Conservation (phyloP, 2,888 invertebrate species). For the Andrena bicolor region DNA sequence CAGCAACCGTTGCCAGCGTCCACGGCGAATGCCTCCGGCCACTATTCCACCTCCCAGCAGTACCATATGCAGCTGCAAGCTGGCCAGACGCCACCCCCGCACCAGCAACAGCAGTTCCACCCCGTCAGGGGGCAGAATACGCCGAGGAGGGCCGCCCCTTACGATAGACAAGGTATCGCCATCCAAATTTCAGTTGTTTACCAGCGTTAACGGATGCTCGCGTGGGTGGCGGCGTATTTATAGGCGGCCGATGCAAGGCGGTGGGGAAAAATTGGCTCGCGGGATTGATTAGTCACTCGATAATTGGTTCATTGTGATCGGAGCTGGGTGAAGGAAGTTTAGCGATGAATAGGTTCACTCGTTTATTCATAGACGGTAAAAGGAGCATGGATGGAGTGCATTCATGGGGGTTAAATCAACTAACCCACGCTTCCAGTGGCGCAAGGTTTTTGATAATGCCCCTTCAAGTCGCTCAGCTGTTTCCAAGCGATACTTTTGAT, state of each 20-base stretch:
- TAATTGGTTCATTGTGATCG: too few species aligned
- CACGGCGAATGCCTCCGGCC: slow-evolving; percentile 62
- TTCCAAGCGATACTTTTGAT: too few species aligned
- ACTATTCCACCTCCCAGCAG: slow-evolving; percentile 73
- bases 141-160: slow-evolving; percentile 63
- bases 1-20: slow-evolving; percentile 60
- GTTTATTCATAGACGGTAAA: too few species aligned
- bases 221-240: not conserved
- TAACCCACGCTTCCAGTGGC: too few species aligned
- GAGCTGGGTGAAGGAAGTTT: too few species aligned
- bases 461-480: too few species aligned
- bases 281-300: too few species aligned
- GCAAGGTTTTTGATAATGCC: too few species aligned
- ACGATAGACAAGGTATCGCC: slow-evolving; percentile 74
- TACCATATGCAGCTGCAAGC: slow-evolving; percentile 75
- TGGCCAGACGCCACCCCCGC: slow-evolving; percentile 76
- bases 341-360: too few species aligned
- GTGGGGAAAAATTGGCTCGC: not conserved
- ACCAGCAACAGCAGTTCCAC: slow-evolving; percentile 76
- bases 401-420: too few species aligned
- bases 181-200: not conserved
- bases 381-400: too few species aligned
- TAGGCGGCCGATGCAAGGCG: not conserved
- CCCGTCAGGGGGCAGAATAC: slow-evolving; percentile 66
- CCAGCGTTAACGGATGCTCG: not conserved